Evolutionary conservation across 2,888 invertebrate genomes (phyloP), one percentile per base, ranked within the genome.

Genomic region (Harpalus rubripes): DNA sequence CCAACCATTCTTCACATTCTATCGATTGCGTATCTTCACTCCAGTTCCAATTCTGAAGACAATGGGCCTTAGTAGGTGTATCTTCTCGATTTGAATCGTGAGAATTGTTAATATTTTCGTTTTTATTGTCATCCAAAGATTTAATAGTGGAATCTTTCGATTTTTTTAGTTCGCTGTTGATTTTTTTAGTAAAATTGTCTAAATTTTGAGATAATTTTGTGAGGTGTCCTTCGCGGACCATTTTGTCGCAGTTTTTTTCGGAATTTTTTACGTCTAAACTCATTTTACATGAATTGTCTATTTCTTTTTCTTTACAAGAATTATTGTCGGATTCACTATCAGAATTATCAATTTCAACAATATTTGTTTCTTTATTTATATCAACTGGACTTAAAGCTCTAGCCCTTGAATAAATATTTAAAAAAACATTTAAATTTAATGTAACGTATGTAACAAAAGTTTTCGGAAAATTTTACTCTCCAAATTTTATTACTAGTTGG

Each of bases 1-100:
- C 96, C 86, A 96, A 92, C 97, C 97, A 97, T 90, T 97, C 97
- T 86, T 97, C 97, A 87, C 96, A 94, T 90, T 97, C 96, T 85
- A 97, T 95, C 2, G 95, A 95, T 88, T 93, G 92, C 0, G 91
- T 91, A 87, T 92, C 92, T 87, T 92, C 92, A 83, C 91, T 90
- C 0, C 92, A 91, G 85, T 92, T 87, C 86, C 86, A 85, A 68
- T 85, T 72, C 78, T 84, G 61, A 81, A 85, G 81, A n/a, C 72
- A 72, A 16, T 84, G 85, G 44, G 22, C 22, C 56, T 80, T 87
- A 15, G 84, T 86, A 41, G 86, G 79, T 5, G 85, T 85, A 44
- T 59, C 65, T 78, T 84, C 84, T 84, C 84, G 63, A 52, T 84
- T 84, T 8, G 79, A 79, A 79, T 84, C 84, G 26, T 84, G 79